Evolutionary conservation across 1,140 invertebrate genomes (phyloP).

Genomic region (Heliconius hermathena): DNA sequence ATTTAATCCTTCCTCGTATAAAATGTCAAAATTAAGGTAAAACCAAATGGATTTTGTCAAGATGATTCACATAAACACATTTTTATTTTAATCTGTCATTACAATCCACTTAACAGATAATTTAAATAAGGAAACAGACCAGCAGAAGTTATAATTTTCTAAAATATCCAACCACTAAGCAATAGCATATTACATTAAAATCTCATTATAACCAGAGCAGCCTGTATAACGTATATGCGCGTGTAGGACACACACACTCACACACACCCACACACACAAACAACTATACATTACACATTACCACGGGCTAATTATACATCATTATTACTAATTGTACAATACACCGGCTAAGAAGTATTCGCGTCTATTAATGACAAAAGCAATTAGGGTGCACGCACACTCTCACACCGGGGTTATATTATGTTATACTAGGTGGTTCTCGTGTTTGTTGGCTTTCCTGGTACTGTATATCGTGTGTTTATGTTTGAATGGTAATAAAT

Average conservation of each 20-base stretch:
- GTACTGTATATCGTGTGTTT: neutral
- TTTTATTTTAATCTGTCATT: neutral
- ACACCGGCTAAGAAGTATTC: conserved; percentile 76
- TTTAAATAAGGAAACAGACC: neutral
- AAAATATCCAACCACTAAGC: neutral
- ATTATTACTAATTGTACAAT: conserved; percentile 80
- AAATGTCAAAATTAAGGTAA: neutral
- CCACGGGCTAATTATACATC: conserved; percentile 74
- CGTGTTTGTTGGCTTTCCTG: neutral
- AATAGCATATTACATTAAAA: conserved; percentile 9
- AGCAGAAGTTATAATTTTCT: neutral
- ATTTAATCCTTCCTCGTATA: neutral
- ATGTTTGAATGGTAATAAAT: neutral
- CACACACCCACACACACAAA: conserved; percentile 37
- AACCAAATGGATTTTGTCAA: neutral
- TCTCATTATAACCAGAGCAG: conserved; percentile 21
- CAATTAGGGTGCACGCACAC: conserved; percentile 77
- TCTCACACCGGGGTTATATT: conserved; percentile 22
- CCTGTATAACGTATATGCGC: conserved; percentile 15
- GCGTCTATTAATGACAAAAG: conserved; percentile 80
- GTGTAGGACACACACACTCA: neutral
- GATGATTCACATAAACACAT: neutral
- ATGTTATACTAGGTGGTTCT: conserved; percentile 13
- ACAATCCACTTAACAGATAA: neutral
- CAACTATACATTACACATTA: conserved; percentile 53